Evolutionary conservation across 1,140 invertebrate species (phyloP).

Genomic region (Cylas formicarius): DNA sequence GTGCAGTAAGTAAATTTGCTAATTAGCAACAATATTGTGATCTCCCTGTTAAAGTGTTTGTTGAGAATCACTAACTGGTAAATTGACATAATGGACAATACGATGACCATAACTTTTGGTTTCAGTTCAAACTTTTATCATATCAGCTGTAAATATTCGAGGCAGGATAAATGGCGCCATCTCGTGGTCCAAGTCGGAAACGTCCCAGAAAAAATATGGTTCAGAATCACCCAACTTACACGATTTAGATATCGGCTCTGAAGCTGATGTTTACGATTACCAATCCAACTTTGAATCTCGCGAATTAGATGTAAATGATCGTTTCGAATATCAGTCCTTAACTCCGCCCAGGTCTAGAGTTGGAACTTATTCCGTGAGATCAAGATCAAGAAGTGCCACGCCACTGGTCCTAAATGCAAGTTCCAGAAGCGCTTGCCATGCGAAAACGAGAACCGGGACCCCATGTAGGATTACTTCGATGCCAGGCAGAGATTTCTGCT

Average conservation of each 20-base stretch:
- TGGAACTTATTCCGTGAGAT: conserved; percentile 22
- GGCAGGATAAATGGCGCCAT: conserved; percentile 8
- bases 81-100: neutral
- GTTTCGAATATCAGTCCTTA: conserved; percentile 23
- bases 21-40: too few relatives aligned
- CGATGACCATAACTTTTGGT: too few relatives aligned
- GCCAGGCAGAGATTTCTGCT: conserved; percentile 34
- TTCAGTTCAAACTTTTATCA: conserved; percentile 21
- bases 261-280: neutral
- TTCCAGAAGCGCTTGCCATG: conserved; percentile 26
- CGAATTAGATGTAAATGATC: conserved; percentile 16
- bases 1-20: conserved; percentile 30
- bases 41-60: too few relatives aligned
- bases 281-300: conserved; percentile 7
- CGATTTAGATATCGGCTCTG: neutral
- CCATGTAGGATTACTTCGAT: conserved; percentile 32
- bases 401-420: conserved; percentile 24
- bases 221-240: neutral
- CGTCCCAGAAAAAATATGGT: conserved; percentile 4
- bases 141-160: conserved; percentile 7
- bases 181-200: conserved; percentile 9
- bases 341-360: conserved; percentile 35
- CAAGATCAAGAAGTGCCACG: conserved; percentile 30
- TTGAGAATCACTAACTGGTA: too few relatives aligned
- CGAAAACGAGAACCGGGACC: conserved; percentile 34